Evolutionary conservation across 1,140 invertebrate genomes (phyloP).

Genomic region (Battus philenor): DNA sequence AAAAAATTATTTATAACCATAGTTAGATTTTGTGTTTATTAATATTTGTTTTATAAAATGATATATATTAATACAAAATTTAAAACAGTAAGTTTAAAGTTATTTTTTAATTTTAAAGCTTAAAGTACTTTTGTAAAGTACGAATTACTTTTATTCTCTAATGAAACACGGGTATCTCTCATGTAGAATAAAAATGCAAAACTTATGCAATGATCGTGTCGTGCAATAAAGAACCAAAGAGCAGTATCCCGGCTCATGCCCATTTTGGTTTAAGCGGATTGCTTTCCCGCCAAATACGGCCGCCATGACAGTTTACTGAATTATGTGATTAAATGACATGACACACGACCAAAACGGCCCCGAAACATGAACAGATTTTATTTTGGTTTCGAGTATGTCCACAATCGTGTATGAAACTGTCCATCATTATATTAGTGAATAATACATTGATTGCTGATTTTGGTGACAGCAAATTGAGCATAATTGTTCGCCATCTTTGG

Average conservation of each 20-base stretch:
- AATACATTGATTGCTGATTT: slow-evolving; percentile 27
- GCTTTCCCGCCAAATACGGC: slow-evolving; percentile 72
- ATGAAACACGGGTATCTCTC: neutral
- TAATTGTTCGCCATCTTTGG: slow-evolving; percentile 19
- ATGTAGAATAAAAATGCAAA: slow-evolving; percentile 51
- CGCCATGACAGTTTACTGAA: slow-evolving; percentile 67
- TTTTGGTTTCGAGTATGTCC: slow-evolving; percentile 42
- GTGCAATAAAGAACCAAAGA: slow-evolving; percentile 60
- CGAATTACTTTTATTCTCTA: neutral
- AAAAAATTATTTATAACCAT: too few relatives aligned
- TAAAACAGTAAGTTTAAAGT: too few relatives aligned
- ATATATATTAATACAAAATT: too few relatives aligned
- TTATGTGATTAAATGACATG: slow-evolving; percentile 66
- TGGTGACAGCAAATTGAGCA: slow-evolving; percentile 22
- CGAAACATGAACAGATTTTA: slow-evolving; percentile 40
- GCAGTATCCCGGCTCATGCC: slow-evolving; percentile 49
- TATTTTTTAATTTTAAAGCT: neutral
- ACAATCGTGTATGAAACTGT: slow-evolving; percentile 44
- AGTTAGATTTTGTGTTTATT: too few relatives aligned
- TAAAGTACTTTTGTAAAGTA: neutral
- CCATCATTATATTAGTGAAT: slow-evolving; percentile 35
- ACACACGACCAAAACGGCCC: slow-evolving; percentile 43
- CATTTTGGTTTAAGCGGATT: slow-evolving; percentile 66
- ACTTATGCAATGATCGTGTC: slow-evolving; percentile 58
- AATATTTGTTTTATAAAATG: too few relatives aligned